Evolutionary conservation across 2,888 invertebrate species (phyloP).

Genomic region (Physocephala rufipes): DNA sequence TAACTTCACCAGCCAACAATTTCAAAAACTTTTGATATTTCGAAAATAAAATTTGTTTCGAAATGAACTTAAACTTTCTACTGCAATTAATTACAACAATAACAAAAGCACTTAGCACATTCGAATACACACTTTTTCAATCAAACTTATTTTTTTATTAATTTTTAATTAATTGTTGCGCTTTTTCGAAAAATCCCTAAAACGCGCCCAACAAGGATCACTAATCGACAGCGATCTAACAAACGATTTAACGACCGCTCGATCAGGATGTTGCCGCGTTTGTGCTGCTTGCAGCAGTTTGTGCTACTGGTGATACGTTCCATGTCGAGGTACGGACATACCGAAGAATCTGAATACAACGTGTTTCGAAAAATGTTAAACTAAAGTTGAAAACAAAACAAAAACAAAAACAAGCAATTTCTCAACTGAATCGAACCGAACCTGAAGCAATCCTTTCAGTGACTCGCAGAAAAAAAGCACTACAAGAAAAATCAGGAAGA

Average conservation of each 20-base stretch:
- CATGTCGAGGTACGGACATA: background rate
- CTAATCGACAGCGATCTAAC: background rate
- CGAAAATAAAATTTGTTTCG: background rate
- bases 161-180: too few relatives aligned
- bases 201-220: constrained; percentile 9
- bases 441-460: too few relatives aligned
- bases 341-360: constrained; percentile 6
- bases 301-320: background rate
- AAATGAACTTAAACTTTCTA: background rate
- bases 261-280: constrained; percentile 10
- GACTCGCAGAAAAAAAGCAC: background rate
- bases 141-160: too few relatives aligned
- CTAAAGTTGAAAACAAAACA: background rate
- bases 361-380: constrained; percentile 29
- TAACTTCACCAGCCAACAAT: background rate
- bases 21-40: background rate
- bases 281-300: constrained; percentile 16
- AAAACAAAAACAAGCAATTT: background rate
- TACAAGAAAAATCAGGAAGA: background rate
- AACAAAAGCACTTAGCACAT: too few relatives aligned
- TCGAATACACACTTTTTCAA: background rate
- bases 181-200: too few relatives aligned
- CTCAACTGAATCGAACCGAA: too few relatives aligned
- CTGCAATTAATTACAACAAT: background rate
- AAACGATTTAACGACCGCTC: constrained; percentile 6